Conservation (phyloP, 1,140 invertebrate species). For the Leptinotarsa texana region DNA sequence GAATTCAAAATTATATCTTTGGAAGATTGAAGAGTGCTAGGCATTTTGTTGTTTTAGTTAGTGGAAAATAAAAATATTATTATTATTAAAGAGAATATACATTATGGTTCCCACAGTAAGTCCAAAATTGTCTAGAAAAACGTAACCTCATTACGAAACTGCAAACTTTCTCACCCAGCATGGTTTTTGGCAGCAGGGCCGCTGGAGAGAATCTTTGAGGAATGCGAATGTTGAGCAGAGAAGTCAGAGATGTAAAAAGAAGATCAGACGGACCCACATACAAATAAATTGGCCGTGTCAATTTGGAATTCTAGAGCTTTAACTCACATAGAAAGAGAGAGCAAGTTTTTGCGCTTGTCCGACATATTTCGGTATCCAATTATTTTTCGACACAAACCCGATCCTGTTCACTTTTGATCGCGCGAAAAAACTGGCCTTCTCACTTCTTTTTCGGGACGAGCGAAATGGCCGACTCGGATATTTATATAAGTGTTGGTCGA, state of each 20-base stretch:
- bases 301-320: slow-evolving; percentile 50
- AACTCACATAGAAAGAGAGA: slow-evolving; percentile 45
- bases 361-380: slow-evolving; percentile 48
- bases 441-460: slow-evolving; percentile 33
- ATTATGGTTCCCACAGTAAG: too few relatives aligned
- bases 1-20: too few relatives aligned
- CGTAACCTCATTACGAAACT: neutral
- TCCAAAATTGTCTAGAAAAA: too few relatives aligned
- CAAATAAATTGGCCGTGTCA: slow-evolving; percentile 48
- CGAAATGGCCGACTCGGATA: slow-evolving; percentile 36
- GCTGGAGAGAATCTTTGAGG: slow-evolving; percentile 9
- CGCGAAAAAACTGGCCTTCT: slow-evolving; percentile 44
- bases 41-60: too few relatives aligned
- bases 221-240: slow-evolving; percentile 26
- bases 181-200: neutral
- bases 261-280: slow-evolving; percentile 40
- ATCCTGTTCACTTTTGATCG: slow-evolving; percentile 45
- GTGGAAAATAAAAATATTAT: too few relatives aligned
- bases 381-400: slow-evolving; percentile 49
- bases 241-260: slow-evolving; percentile 33
- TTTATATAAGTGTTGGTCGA: slow-evolving; percentile 37
- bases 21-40: too few relatives aligned
- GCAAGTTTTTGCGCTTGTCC: slow-evolving; percentile 42
- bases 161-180: slow-evolving; percentile 5
- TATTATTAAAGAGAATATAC: too few relatives aligned